Evolutionary conservation across 2,888 invertebrate species (phyloP), one percentile per base, ranked within the genome.

Genomic region (Leptinotarsa peninsularis): DNA sequence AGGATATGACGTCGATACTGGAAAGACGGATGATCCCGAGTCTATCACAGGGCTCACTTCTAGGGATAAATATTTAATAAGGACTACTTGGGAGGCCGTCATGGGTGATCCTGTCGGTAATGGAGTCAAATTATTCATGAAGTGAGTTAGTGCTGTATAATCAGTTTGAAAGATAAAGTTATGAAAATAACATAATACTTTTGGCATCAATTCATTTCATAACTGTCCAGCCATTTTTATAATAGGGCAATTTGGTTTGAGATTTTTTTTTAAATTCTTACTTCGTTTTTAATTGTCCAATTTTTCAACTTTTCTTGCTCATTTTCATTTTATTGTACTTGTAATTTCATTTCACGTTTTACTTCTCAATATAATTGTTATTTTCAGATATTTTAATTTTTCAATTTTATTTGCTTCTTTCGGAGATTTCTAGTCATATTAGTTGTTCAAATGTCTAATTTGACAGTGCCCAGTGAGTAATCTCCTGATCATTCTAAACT

Each of bases 41-140:
- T 75, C 83, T 33, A 58, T 82, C 43, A 82, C 82, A 18, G 78
- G 79, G 54, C 73, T 84, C 13, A 83, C 83, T 18, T 80, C 79
- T 18, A 78, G 77, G 63, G 80, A 84, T 66, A 74, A 73, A 68
- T 78, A 75, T 66, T 73, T 81, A n/a, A 75, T 83, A 15, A 78
- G 80, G 50, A 73, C 70, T 21, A 79, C 81, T 14, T 83, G 82
- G 82, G 73, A 27, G 18, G 73, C 60, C 10, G 74, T 81, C 4
- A 78, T 75, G 68, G 75, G 79, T 23, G 74, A 82, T 49, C 68
- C 78, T 23, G 77, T 79, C 4, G 73, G 74, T 27, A 79, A 77
- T 60, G 83, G 82, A 50, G 74, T 79, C 15, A 73, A 56, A 17
- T 74, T 83, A 17, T 80, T 83, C 71, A 67, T 80, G n/a, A 74